Percentiles rank a stretch among this genome's conserved stretches.
phyloP scores from a whole-genome alignment of 2,113 vertebrate genomes.

The Cacatua alba region DNA sequence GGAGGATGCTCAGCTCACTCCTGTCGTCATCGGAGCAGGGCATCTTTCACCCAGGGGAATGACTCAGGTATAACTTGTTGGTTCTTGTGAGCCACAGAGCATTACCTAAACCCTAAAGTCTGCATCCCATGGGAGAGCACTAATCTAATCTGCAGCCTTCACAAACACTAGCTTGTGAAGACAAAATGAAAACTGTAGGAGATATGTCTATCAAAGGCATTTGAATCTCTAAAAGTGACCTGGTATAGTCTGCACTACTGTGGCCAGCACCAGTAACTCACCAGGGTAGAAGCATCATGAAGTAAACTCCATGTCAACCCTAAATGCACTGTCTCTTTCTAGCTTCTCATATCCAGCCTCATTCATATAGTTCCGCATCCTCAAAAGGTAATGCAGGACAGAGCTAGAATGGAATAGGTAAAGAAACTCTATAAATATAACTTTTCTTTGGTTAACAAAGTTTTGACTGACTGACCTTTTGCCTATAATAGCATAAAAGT shows the following conservation, averaged over 20 bases:
- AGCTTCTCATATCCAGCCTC: background rate
- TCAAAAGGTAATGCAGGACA: background rate
- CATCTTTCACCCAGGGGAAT: background rate
- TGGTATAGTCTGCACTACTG: background rate
- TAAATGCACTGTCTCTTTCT: background rate
- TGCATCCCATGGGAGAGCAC: background rate
- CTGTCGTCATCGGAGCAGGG: background rate
- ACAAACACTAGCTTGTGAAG: constrained; percentile 26
- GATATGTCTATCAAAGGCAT: background rate
- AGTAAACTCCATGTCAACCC: background rate
- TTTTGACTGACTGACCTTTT: background rate
- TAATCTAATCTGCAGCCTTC: constrained; percentile 5
- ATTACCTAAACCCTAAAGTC: background rate
- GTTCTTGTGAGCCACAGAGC: constrained; percentile 22
- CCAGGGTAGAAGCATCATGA: background rate
- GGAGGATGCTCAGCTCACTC: background rate
- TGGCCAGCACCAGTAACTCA: background rate
- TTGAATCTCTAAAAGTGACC: background rate
- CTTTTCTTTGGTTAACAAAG: background rate
- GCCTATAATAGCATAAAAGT: background rate
- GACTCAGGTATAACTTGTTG: constrained; percentile 43
- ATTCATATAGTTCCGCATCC: background rate
- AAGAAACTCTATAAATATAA: background rate
- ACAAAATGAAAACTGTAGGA: background rate
- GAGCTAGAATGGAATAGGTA: background rate